These are phyloP conservation scores for Octonoba sinensis DNA, from an alignment of 2,888 invertebrate species.

Conservation along the genomic window DNA sequence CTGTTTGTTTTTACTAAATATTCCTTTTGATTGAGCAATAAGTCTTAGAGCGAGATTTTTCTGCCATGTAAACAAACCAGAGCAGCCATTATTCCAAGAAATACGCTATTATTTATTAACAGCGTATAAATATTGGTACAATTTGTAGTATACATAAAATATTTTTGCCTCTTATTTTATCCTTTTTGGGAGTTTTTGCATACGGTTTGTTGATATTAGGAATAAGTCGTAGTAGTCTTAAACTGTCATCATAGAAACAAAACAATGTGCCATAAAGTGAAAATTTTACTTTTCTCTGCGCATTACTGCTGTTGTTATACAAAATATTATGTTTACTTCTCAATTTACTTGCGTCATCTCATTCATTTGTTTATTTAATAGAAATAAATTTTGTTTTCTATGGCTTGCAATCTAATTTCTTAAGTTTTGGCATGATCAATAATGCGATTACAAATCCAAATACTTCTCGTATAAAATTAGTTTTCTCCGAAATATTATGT, in stretches of 20 bases:
- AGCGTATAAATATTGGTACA: not conserved
- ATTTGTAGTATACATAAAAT: not conserved
- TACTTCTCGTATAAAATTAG: too few relatives aligned
- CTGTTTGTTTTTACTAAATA: not conserved
- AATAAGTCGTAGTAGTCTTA: too few relatives aligned
- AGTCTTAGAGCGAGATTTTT: slow-evolving; percentile 14
- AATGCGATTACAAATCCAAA: too few relatives aligned
- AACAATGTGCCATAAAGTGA: slow-evolving; percentile 42
- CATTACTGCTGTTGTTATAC: slow-evolving; percentile 49
- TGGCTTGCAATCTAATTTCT: too few relatives aligned
- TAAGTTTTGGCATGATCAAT: too few relatives aligned
- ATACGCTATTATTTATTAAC: slow-evolving; percentile 29
- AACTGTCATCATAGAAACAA: slow-evolving; percentile 27
- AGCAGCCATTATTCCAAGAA: slow-evolving; percentile 52
- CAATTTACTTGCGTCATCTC: too few relatives aligned
- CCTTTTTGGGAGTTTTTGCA: not conserved
- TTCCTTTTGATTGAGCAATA: not conserved
- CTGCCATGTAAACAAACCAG: slow-evolving; percentile 60
- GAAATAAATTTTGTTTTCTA: too few relatives aligned
- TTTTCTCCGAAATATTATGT: too few relatives aligned
- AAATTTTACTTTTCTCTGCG: slow-evolving; percentile 52
- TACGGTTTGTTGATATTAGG: too few relatives aligned
- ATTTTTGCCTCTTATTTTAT: not conserved
- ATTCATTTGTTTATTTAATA: too few relatives aligned
- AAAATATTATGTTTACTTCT: too few relatives aligned